Conservation (phyloP, 1,140 invertebrate genomes). For the Eueides isabella region DNA sequence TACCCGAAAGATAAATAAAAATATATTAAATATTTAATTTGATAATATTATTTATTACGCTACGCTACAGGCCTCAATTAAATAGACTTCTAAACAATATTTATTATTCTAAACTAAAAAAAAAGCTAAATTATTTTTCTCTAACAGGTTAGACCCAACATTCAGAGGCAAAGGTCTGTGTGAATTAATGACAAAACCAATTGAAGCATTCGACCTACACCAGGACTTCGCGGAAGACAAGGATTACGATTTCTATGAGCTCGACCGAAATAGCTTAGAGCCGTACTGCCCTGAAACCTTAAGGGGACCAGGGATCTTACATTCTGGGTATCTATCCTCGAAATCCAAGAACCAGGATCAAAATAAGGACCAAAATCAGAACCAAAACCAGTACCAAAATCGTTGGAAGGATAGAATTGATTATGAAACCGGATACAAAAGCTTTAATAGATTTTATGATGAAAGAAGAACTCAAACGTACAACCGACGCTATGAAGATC, state of each 20-base stretch:
- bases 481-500: slow-evolving; percentile 63
- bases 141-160: slow-evolving; percentile 83
- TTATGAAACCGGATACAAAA: slow-evolving; percentile 46
- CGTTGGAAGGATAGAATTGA: slow-evolving; percentile 57
- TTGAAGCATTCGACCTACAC: slow-evolving; percentile 84
- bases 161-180: slow-evolving; percentile 87
- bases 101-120: too few relatives aligned
- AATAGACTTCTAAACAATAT: too few relatives aligned
- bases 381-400: slow-evolving; percentile 31
- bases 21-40: too few relatives aligned
- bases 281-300: slow-evolving; percentile 70
- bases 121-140: background rate
- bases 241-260: slow-evolving; percentile 90
- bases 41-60: too few relatives aligned
- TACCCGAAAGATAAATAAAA: too few relatives aligned
- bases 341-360: slow-evolving; percentile 56
- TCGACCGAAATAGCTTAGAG: slow-evolving; percentile 84
- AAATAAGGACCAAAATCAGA: slow-evolving; percentile 26
- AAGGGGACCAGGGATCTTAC: slow-evolving; percentile 63
- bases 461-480: slow-evolving; percentile 50
- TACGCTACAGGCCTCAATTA: too few relatives aligned
- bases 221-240: slow-evolving; percentile 86
- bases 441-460: slow-evolving; percentile 51
- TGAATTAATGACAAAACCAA: slow-evolving; percentile 87
- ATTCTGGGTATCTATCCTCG: slow-evolving; percentile 71